Base-by-base conservation (phyloP, 2,113 vertebrate species). In the Anhinga anhinga region DNA sequence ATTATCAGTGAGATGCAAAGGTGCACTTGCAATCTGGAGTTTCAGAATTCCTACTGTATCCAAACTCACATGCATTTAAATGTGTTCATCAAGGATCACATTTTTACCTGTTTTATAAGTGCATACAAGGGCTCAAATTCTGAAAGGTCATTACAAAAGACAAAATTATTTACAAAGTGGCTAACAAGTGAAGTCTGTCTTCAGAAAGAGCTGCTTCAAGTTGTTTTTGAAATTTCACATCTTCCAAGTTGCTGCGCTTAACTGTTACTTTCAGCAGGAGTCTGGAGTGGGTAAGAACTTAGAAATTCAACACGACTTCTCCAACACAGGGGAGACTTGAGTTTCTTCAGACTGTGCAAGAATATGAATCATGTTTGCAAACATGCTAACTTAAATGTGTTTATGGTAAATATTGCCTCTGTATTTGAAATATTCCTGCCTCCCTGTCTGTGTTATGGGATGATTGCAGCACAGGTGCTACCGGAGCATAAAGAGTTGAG, bases 261-360 rank as follows among this genome's bases (percentile, higher is more conserved):
- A 34, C 36, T 25, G 7, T 49, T 38, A 13, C 11, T 49, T 72
- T 22, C 38, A 67, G 5, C 10, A 34, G 36, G 9, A 22, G 27
- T 12, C 38, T 38, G 18, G 13, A 38, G 26, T 6, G 13, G 40
- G 9, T 15, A 18, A 45, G 18, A 66, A 25, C 20, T 81, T 21
- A 21, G 11, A 81, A 74, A 71, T 26, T 17, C 70, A 34, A 7
- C 23, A 15, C 47, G 72, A 7, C n/a, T 69, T 59, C 40, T 36
- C 15, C 19, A 4, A 0, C 20, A 6, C 6, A 8, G 30, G 21
- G 55, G n/a, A 18, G 5, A 4, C 9, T 52, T 36, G 1, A 2
- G 3, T 69, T 91, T 83, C 62, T 45, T 58, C 42, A 72, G 22
- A 1, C 9, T 52, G 10, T 32, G 40, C 21, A 50, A 42, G 55